Conservation (phyloP, 2,797 vertebrate species). For the Acipenser oxyrinchus region DNA sequence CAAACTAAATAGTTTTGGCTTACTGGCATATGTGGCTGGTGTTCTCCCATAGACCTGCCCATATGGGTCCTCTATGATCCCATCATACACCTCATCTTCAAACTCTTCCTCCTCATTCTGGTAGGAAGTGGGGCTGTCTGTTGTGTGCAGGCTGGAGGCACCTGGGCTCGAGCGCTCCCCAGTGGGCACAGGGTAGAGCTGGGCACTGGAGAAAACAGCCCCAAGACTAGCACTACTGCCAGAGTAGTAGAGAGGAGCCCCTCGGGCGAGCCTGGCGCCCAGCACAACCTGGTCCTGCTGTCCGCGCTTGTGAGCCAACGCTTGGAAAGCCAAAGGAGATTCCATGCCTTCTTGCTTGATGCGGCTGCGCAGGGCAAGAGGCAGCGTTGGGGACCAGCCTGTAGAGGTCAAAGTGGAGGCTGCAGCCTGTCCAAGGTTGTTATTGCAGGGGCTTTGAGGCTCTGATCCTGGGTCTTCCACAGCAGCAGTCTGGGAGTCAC, state of each 20-base stretch:
- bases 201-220: constrained; percentile 66
- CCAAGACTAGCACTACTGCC: constrained; percentile 53
- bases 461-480: constrained; percentile 84
- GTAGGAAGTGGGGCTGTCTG: constrained; percentile 96
- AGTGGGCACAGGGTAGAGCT: constrained; percentile 62
- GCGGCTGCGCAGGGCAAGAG: constrained; percentile 56
- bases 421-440: constrained; percentile 52
- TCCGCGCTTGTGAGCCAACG: constrained; percentile 55
- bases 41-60: constrained; percentile 84
- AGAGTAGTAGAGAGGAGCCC: constrained; percentile 51
- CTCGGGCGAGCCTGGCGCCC: constrained; percentile 42
- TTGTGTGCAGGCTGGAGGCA: constrained; percentile 88
- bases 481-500: constrained; percentile 90
- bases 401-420: constrained; percentile 51
- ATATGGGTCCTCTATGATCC: constrained; percentile 82
- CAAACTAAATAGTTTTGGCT: constrained; percentile 13
- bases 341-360: constrained; percentile 85
- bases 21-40: constrained; percentile 77
- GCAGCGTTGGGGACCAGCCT: constrained; percentile 72
- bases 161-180: constrained; percentile 86
- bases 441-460: constrained; percentile 87
- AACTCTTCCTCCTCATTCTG: constrained; percentile 97
- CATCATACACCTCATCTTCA: constrained; percentile 88
- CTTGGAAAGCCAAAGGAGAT: constrained; percentile 43
- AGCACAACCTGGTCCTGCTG: constrained; percentile 27